These are phyloP conservation scores for Notamacropus eugenii DNA, from an alignment of 2,797 vertebrate species.

Conservation along the genomic window DNA sequence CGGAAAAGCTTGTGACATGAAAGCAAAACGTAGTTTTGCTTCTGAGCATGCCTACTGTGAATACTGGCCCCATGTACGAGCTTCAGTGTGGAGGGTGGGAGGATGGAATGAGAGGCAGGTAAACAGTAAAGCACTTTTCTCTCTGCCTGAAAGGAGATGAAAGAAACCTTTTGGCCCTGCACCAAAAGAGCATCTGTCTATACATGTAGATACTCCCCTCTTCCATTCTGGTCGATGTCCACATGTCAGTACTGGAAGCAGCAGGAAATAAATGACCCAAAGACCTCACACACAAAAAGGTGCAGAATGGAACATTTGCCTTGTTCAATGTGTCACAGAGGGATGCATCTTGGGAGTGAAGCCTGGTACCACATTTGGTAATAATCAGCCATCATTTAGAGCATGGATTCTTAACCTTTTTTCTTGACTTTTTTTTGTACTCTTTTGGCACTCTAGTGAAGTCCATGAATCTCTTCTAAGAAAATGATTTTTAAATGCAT, in stretches of 20 bases:
- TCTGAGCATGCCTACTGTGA: neutral
- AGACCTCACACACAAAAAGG: constrained; percentile 20
- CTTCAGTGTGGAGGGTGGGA: neutral
- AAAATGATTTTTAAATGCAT: neutral
- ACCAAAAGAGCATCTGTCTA: neutral
- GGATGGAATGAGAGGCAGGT: neutral
- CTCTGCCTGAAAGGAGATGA: neutral
- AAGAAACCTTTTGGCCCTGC: neutral
- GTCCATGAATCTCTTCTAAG: neutral
- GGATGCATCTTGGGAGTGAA: neutral
- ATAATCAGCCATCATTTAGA: neutral
- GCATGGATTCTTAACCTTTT: neutral
- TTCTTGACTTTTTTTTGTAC: neutral
- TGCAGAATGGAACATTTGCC: neutral
- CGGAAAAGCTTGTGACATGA: constrained; percentile 20
- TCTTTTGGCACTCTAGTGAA: neutral
- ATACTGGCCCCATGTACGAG: neutral
- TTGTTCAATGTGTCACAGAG: constrained; percentile 27
- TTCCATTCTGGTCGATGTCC: constrained; percentile 7
- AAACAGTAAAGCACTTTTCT: neutral
- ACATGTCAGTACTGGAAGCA: neutral
- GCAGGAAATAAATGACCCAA: neutral
- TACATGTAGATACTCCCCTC: neutral
- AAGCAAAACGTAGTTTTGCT: constrained; percentile 13
- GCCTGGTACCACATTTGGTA: neutral